Percentiles rank a stretch among this genome's conserved stretches.
Evolutionary conservation across 2,797 vertebrate species (phyloP).

Genomic region (Meriones psammophilus): DNA sequence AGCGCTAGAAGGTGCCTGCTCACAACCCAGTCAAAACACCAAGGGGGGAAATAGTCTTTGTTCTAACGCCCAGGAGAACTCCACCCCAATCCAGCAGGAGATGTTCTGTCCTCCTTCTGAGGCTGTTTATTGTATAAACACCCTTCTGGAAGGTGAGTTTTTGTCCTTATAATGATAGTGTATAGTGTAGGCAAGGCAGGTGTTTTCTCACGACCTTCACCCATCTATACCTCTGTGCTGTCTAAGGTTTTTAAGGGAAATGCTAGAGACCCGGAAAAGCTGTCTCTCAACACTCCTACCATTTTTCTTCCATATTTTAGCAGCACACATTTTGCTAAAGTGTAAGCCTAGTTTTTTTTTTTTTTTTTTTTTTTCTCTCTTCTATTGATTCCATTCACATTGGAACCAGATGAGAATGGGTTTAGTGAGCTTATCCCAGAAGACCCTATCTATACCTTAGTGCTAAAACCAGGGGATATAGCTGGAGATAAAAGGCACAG

Average conservation of each 20-base stretch:
- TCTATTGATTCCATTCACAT: background rate
- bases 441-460: background rate
- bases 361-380: background rate
- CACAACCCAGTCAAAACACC: background rate
- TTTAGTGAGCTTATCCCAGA: background rate
- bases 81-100: background rate
- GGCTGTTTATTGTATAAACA: background rate
- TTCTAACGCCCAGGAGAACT: constrained; percentile 8
- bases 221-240: background rate
- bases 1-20: background rate
- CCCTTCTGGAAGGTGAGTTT: background rate
- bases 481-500: background rate
- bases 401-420: background rate
- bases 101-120: constrained; percentile 2
- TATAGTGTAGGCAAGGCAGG: background rate
- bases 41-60: constrained; percentile 5
- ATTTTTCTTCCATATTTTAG: background rate
- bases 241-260: background rate
- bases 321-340: background rate
- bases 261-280: background rate
- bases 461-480: background rate
- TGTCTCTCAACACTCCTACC: background rate
- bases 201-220: background rate
- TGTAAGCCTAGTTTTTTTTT: background rate
- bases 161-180: too few relatives aligned